Base-by-base conservation (phyloP, 2,113 vertebrate genomes). In the Aleadryas rufinucha region DNA sequence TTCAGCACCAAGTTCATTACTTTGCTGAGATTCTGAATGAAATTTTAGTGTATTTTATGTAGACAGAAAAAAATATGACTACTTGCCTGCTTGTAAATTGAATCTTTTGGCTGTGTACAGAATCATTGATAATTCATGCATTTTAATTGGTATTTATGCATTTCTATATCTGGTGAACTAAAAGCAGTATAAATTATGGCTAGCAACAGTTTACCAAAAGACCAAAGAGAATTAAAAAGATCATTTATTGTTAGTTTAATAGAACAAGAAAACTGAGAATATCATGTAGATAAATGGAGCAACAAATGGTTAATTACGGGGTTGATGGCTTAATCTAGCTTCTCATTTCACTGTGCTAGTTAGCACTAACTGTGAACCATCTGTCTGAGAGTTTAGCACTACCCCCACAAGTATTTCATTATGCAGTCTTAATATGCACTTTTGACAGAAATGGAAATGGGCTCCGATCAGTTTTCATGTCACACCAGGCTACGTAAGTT, bases 301-400 rank as follows among this genome's bases (percentile, higher is more conserved):
- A 97, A 97, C 96, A 97, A 97, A 97, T 91, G 93, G 94, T 97
- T 97, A 97, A 97, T 97, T 97, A 97, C 2, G 33, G 84, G 83
- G 74, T 81, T 96, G 95, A 97, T 95, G 77, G 89, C 95, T 97
- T 97, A 97, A 98, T 97, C 95, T 95, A 96, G 95, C 89, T 96
- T 94, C 93, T 94, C 91, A 74, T 97, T 97, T 97, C 89, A 96
- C 93, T 95, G 94, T 95, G 95, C 95, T 97, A 96, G 96, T 96
- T 97, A 96, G 93, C 90, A 85, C 87, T 96, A 94, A 96, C 95
- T 87, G 92, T 95, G 96, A 96, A 96, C 97, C 97, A 97, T 98
- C 97, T 98, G 97, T 96, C 93, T 95, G 94, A 96, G 94, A 92
- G 96, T 94, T 95, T 95, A 95, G 93, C 93, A 95, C 95, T 96